Base-by-base conservation (phyloP, 2,888 invertebrate genomes). In the Bunonema sp. region DNA sequence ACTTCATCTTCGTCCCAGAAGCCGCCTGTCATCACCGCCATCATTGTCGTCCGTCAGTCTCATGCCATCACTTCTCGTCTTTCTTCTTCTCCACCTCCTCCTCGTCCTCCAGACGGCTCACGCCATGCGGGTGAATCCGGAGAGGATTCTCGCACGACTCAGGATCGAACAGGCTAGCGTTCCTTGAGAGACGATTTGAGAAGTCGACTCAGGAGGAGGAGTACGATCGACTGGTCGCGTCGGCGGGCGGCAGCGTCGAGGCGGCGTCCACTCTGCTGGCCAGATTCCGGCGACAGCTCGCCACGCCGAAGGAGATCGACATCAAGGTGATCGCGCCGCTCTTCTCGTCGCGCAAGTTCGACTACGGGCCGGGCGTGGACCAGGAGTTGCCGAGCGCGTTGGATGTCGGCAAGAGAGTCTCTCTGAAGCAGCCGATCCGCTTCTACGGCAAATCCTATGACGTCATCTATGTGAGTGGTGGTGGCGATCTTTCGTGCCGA, bases 241-340 rank as follows among this genome's bases (percentile, higher is more conserved):
- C 44, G 4, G 32, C 32, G 32, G 16, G 10, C 16, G n/a, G 15
- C 10, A 32, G 32, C 7, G 32, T n/a, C n/a, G n/a, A n/a, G n/a
- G n/a, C n/a, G n/a, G n/a, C n/a, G n/a, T n/a, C n/a, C n/a, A n/a
- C 10, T 32, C 10, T 5, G 8, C 32, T 32, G 7, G 32, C 32
- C 16, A 12, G 32, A 32, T 32, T 10, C 34, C 22, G 39, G 19
- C 22, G 39, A 39, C 39, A 39, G 33, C 22, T 39, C n/a, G 39
- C 39, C 1, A 39, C 39, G 23, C 39, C 39, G 8, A 39, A 39
- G n/a, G 39, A 39, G 16, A 39, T 39, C 3, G 18, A 20, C 4
- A 39, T 39, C 15, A 26, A 40, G 60, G 67, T 67, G 20, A 67
- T 68, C 0, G 67, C 67, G n/a, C 67, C 66, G 4, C 44, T 67